Evolutionary conservation across 2,888 invertebrate species (phyloP).

Genomic region (Ochropacha duplaris): DNA sequence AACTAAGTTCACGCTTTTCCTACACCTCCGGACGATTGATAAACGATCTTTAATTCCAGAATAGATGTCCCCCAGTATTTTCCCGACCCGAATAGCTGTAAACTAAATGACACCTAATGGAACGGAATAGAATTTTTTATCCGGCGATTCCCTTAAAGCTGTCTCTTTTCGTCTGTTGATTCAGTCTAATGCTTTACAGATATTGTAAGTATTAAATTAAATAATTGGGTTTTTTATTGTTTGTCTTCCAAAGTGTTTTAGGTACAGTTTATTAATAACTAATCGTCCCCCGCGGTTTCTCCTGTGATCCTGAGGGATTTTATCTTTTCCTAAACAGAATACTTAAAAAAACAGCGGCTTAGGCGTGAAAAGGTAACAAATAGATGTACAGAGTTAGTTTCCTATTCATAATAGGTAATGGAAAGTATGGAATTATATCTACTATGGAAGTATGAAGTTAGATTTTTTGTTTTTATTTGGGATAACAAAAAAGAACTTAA

Average conservation of each 20-base stretch:
- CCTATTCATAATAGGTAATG: no score
- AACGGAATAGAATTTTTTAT: slow-evolving; percentile 7
- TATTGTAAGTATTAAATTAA: background rate
- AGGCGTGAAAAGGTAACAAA: no score
- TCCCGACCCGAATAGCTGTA: slow-evolving; percentile 6
- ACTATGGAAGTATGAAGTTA: no score
- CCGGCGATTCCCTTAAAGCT: background rate
- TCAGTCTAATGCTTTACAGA: background rate
- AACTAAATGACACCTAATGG: slow-evolving; percentile 7
- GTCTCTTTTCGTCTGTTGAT: slow-evolving; percentile 2
- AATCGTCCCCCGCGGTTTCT: no score
- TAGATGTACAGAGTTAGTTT: no score
- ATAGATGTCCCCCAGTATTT: slow-evolving; percentile 4
- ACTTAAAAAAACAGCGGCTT: no score
- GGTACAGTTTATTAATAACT: no score
- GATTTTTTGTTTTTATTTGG: no score
- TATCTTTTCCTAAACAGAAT: no score
- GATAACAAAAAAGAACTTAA: no score
- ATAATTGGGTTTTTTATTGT: background rate
- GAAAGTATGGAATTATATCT: no score
- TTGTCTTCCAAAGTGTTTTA: background rate
- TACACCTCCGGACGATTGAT: slow-evolving; percentile 4
- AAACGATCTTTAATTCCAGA: slow-evolving; percentile 8
- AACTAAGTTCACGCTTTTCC: background rate
- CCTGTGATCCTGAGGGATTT: no score